Conservation (phyloP, 2,113 vertebrate species). For the Pyxicephalus adspersus region DNA sequence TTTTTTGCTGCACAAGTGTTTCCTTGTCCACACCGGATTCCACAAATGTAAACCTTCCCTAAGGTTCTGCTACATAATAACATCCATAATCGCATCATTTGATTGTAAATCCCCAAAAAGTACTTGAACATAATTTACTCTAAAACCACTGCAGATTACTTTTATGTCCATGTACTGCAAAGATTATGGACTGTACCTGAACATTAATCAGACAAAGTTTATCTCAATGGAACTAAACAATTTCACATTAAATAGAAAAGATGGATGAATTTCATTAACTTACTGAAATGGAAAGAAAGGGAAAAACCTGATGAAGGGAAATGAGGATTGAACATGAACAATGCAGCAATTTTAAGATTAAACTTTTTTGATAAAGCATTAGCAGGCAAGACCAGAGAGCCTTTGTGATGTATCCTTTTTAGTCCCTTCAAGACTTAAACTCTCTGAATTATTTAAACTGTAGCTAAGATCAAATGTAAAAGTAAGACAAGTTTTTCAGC, state of each 20-base stretch:
- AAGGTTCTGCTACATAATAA: neutral
- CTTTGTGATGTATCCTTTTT: constrained; percentile 32
- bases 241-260: constrained; percentile 26
- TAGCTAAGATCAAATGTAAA: constrained; percentile 23
- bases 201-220: constrained; percentile 31
- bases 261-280: constrained; percentile 16
- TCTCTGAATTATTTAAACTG: constrained; percentile 41
- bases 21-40: too few relatives aligned
- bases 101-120: constrained; percentile 14
- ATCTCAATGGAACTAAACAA: constrained; percentile 25
- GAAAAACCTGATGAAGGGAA: constrained; percentile 39
- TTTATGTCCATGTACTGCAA: constrained; percentile 19
- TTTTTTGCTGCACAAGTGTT: too few relatives aligned
- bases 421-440: constrained; percentile 33
- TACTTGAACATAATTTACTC: neutral
- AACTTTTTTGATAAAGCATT: constrained; percentile 31
- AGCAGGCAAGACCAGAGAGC: constrained; percentile 22
- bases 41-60: too few relatives aligned
- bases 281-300: constrained; percentile 29
- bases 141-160: constrained; percentile 14
- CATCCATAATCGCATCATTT: neutral
- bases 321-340: constrained; percentile 43
- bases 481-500: constrained; percentile 30
- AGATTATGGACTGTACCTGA: constrained; percentile 36
- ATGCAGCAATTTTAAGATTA: constrained; percentile 38